These are phyloP conservation scores for Hololepta plana DNA, from an alignment of 2,888 invertebrate species.

Conservation along the genomic window DNA sequence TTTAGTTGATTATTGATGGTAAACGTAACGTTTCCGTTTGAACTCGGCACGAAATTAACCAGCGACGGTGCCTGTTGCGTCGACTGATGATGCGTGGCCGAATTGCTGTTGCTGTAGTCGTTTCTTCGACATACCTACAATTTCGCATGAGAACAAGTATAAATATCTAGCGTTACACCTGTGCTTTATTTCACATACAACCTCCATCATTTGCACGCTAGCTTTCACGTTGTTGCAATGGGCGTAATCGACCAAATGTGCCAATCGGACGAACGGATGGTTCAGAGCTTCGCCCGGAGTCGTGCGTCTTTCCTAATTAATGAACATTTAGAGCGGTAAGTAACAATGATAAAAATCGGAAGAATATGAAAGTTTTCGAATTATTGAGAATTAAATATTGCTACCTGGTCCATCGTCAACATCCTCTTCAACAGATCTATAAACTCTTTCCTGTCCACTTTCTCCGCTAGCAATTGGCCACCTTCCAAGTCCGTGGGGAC, in stretches of 20 bases:
- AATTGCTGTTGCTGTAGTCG: constrained; percentile 25
- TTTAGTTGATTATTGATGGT: constrained; percentile 84
- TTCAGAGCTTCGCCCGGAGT: constrained; percentile 91
- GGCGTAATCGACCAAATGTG: constrained; percentile 88
- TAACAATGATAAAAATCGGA: not conserved
- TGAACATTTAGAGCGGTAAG: constrained; percentile 9
- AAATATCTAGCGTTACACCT: constrained; percentile 25
- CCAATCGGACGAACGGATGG: constrained; percentile 85
- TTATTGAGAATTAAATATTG: constrained; percentile 24
- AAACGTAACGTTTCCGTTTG: constrained; percentile 73
- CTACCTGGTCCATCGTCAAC: constrained; percentile 94
- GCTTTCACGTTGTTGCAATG: constrained; percentile 95
- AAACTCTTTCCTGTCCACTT: constrained; percentile 92
- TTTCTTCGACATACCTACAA: constrained; percentile 44
- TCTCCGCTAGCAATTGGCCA: constrained; percentile 89
- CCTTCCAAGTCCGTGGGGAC: constrained; percentile 96
- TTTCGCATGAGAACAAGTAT: constrained; percentile 22
- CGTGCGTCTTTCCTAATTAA: constrained; percentile 85
- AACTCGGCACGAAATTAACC: constrained; percentile 59
- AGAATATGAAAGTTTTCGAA: constrained; percentile 3
- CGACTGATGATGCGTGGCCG: constrained; percentile 31
- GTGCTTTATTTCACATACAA: too few relatives aligned
- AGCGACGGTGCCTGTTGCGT: constrained; percentile 31
- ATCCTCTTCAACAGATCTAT: constrained; percentile 95
- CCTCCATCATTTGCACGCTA: constrained; percentile 96